A percentile compares a stretch with the other conserved stretches of the same genome.
Conservation (phyloP, 2,888 invertebrate genomes). For the Acleris sparsana region DNA sequence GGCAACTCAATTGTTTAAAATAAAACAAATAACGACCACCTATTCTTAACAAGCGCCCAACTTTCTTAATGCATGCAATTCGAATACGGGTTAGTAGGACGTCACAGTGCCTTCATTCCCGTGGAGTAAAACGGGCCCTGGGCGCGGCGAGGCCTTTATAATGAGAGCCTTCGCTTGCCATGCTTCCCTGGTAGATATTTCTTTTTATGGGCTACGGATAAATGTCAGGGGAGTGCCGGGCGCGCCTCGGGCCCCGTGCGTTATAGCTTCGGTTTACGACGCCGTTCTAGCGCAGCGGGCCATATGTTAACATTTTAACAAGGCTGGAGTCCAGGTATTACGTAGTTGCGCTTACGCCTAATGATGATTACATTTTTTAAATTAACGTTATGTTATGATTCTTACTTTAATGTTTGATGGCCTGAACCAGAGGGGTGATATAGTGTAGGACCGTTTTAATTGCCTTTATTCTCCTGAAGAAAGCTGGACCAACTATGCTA, state of each 20-base stretch:
- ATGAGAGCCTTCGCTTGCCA: slow-evolving; percentile 63
- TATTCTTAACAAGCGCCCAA: neutral
- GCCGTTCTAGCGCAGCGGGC: slow-evolving; percentile 4
- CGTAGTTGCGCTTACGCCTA: no score
- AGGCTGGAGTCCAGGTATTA: neutral
- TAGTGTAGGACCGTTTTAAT: no score
- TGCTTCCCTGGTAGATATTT: slow-evolving; percentile 79
- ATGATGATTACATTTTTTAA: no score
- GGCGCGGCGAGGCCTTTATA: slow-evolving; percentile 77
- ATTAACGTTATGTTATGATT: no score
- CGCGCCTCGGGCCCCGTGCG: slow-evolving; percentile 56
- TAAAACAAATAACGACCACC: no score
- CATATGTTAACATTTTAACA: slow-evolving; percentile 15
- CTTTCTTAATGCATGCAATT: slow-evolving; percentile 27
- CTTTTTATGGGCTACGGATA: slow-evolving; percentile 81
- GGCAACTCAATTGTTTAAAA: no score
- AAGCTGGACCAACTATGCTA: no score
- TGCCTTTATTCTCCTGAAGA: no score
- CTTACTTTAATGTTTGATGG: no score
- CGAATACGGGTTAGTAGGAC: slow-evolving; percentile 72
- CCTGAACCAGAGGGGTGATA: no score
- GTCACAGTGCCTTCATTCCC: slow-evolving; percentile 37
- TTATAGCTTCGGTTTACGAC: slow-evolving; percentile 61
- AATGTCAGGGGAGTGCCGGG: slow-evolving; percentile 79
- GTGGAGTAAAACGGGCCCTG: slow-evolving; percentile 56